Evolutionary conservation across 2,113 vertebrate species (phyloP).

Genomic region (Peromyscus polionotus): DNA sequence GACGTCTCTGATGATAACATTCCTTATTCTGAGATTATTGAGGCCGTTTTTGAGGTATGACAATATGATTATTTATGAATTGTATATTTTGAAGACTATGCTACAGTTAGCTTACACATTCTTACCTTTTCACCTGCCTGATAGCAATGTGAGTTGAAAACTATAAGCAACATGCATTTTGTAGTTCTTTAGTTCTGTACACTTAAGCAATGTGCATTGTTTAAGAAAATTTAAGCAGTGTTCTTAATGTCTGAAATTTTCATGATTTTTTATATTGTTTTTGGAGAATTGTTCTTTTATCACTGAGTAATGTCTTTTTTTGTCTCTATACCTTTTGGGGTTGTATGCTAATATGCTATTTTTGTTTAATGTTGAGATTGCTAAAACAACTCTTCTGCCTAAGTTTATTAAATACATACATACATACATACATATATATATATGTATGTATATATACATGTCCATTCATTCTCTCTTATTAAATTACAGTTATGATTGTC

Average conservation of each 20-base stretch:
- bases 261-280: neutral
- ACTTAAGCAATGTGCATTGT: neutral
- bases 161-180: neutral
- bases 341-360: neutral
- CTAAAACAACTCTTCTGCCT: neutral
- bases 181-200: neutral
- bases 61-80: neutral
- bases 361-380: neutral
- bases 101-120: neutral
- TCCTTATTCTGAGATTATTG: neutral
- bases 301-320: neutral
- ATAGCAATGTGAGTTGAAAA: neutral
- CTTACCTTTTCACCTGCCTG: neutral
- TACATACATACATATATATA: too few species aligned
- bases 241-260: neutral
- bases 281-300: neutral
- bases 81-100: neutral
- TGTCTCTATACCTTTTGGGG: neutral
- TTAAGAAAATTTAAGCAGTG: neutral
- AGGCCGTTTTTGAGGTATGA: neutral
- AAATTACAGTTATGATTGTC: slow-evolving; percentile 9
- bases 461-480: neutral
- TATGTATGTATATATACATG: too few species aligned
- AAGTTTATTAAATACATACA: neutral
- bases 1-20: neutral